phyloP scores from a whole-genome alignment of 30 jellyfish, hydroid and myxozoan genomes.

The Cassiopea xamachana region DNA sequence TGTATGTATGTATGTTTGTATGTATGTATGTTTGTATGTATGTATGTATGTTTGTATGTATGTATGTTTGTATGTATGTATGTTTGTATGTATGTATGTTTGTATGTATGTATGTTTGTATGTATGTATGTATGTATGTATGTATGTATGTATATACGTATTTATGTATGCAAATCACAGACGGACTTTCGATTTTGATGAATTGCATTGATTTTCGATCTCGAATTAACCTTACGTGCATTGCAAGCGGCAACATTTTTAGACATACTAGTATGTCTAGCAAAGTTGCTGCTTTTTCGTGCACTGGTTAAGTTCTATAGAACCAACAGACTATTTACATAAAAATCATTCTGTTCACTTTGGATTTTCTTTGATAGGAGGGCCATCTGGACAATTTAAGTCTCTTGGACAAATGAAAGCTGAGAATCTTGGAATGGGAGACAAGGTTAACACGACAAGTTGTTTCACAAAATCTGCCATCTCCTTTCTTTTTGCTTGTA shows the following conservation, averaged over 20 bases:
- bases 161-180: background rate
- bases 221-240: too few species aligned
- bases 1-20: too few species aligned
- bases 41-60: too few species aligned
- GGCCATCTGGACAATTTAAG: constrained; percentile 75
- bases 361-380: constrained; percentile 6
- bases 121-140: background rate
- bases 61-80: background rate
- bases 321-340: background rate
- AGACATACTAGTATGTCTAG: too few species aligned
- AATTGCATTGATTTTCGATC: too few species aligned
- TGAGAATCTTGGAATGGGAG: constrained; percentile 99
- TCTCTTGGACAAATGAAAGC: constrained; percentile 85
- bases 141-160: background rate
- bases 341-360: background rate
- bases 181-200: too few species aligned
- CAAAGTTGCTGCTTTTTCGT: too few species aligned
- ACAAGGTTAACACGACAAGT: constrained; percentile 65
- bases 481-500: too few species aligned
- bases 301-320: background rate
- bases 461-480: background rate
- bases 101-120: background rate
- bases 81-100: too few species aligned
- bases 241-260: too few species aligned
- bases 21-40: background rate